Conservation (phyloP, 2,888 invertebrate genomes). For the Charanyca ferruginea region DNA sequence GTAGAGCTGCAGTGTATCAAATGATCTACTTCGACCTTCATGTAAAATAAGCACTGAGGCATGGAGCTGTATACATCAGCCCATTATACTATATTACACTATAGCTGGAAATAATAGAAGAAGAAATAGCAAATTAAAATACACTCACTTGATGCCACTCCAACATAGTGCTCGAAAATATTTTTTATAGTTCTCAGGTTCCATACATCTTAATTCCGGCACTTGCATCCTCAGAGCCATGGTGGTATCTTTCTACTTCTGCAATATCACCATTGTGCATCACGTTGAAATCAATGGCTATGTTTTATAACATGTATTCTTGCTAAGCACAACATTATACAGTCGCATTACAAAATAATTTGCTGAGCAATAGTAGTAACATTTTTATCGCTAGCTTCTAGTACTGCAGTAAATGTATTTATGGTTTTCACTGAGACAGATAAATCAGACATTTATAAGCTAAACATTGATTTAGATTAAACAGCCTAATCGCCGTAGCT, state of each 20-base stretch:
- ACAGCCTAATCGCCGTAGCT: background rate
- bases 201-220: conserved; percentile 85
- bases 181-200: conserved; percentile 85
- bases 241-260: conserved; percentile 63
- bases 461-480: too few relatives aligned
- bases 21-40: too few relatives aligned
- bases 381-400: conserved; percentile 8
- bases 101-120: too few relatives aligned
- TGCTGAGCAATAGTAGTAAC: conserved; percentile 26
- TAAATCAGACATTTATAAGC: too few relatives aligned
- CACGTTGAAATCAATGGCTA: conserved; percentile 40
- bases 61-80: too few relatives aligned
- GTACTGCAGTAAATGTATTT: conserved; percentile 8
- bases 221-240: conserved; percentile 79
- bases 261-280: conserved; percentile 61
- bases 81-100: too few relatives aligned
- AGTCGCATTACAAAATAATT: conserved; percentile 21
- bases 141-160: conserved; percentile 82
- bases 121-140: conserved; percentile 18
- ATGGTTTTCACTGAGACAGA: too few relatives aligned
- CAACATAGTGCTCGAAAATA: conserved; percentile 84
- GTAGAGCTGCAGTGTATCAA: too few relatives aligned
- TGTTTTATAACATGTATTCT: background rate
- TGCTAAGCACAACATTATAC: conserved; percentile 1
- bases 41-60: too few relatives aligned